Base-by-base conservation (phyloP, 2,113 vertebrate species). In the Megaceryle torquata region DNA sequence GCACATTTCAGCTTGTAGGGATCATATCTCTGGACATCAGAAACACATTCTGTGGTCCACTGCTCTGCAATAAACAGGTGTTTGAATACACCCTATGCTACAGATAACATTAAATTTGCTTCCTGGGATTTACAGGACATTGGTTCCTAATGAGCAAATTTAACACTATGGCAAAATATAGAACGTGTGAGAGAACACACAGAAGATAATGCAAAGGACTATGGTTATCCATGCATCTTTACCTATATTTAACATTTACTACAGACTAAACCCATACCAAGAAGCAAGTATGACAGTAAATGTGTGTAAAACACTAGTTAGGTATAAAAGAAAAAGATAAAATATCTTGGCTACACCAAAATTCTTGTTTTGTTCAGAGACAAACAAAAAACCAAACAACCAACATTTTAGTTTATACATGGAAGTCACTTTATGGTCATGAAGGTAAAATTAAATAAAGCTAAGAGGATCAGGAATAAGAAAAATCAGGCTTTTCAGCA, bases 121-220 rank as follows among this genome's bases (percentile, higher is more conserved):
- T 95, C 78, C 53, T 71, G 84, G 90, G 91, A 86, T 95, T 97
- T 96, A 91, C 89, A 95, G 93, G 91, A 97, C 85, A 91, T 96
- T 97, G 86, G 51, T 94, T 96, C 89, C 83, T 95, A 96, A 98
- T 93, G 91, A 97, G 82, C 84, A 97, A 83, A 96, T 96, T 93
- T 95, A 96, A 96, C 92, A 95, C 48, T 86, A 88, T 74, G 74
- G 70, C 71, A 95, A 96, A 97, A 93, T 56, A 92, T n/a, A 91
- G 91, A 95, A 90, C 67, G 18, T 56, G 79, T 70, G 61, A 84
- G 89, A 83, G 69, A 91, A 91, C 21, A 81, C 59, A 85, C 50
- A 64, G 59, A 86, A 95, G 95, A 84, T 85, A 91, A 94, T 54
- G 56, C 35, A 65, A 21, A 70, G 69, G 39, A 69, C 39, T 86